Conservation (phyloP, 1,140 invertebrate species). For the Drosophila pachea region DNA sequence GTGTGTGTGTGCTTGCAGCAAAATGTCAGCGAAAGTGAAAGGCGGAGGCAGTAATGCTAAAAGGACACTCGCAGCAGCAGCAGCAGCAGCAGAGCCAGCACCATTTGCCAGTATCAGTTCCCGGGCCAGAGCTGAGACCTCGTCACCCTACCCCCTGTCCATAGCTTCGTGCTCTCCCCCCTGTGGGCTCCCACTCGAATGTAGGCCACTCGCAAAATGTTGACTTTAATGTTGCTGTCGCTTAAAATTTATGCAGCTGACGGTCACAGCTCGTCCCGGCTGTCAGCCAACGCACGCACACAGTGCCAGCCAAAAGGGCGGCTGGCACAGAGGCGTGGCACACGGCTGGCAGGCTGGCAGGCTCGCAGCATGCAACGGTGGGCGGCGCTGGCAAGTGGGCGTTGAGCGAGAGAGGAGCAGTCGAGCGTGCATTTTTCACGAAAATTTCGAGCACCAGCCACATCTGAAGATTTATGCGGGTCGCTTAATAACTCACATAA, state of each 20-base stretch:
- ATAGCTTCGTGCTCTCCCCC: not conserved
- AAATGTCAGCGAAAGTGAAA: slow-evolving; percentile 74
- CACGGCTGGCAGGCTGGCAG: not conserved
- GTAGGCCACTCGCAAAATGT: slow-evolving; percentile 74
- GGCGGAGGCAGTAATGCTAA: slow-evolving; percentile 57
- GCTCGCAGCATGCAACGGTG: slow-evolving; percentile 21
- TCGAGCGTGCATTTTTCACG: slow-evolving; percentile 46
- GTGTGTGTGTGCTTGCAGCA: slow-evolving; percentile 54
- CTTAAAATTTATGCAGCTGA: slow-evolving; percentile 75
- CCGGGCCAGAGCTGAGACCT: not conserved
- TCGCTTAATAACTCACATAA: slow-evolving; percentile 34
- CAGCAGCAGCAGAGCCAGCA: too few species aligned
- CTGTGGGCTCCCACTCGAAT: slow-evolving; percentile 26
- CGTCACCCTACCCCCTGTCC: not conserved
- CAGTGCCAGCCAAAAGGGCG: not conserved
- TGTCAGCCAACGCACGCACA: slow-evolving; percentile 13
- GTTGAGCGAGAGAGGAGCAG: slow-evolving; percentile 8
- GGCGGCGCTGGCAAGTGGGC: slow-evolving; percentile 18
- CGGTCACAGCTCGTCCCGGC: slow-evolving; percentile 41
- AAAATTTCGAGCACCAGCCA: slow-evolving; percentile 33
- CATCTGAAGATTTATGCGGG: slow-evolving; percentile 62
- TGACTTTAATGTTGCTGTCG: slow-evolving; percentile 74
- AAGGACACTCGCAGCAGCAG: slow-evolving; percentile 45
- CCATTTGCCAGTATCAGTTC: slow-evolving; percentile 10
- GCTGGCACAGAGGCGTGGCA: not conserved